phyloP scores from a whole-genome alignment of 2,888 invertebrate genomes.

The Ophioninae sp. region DNA sequence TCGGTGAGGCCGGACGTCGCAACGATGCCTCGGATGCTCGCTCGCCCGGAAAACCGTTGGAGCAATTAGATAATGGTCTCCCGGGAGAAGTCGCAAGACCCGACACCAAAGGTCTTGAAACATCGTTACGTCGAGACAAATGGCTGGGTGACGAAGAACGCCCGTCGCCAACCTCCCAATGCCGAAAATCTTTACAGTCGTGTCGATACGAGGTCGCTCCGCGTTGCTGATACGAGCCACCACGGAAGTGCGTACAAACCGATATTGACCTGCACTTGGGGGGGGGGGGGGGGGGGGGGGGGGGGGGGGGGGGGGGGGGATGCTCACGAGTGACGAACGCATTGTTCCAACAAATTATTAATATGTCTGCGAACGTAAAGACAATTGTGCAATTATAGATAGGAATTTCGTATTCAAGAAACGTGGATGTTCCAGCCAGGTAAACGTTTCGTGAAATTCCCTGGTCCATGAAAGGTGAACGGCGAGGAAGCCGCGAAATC shows the following conservation, averaged over 20 bases:
- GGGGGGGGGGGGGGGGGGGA: too few species aligned
- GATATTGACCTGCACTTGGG: not conserved
- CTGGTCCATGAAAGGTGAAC: too few species aligned
- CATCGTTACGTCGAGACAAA: conserved; percentile 63
- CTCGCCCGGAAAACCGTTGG: conserved; percentile 68
- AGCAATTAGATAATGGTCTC: conserved; percentile 73
- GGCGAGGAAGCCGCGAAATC: too few species aligned
- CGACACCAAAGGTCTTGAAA: not conserved
- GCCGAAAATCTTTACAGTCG: not conserved
- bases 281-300: too few species aligned
- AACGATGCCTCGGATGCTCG: conserved; percentile 55
- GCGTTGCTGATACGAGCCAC: not conserved
- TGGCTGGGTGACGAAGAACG: conserved; percentile 45
- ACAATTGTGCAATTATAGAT: too few species aligned
- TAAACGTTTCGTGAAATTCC: too few species aligned
- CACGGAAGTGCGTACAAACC: not conserved
- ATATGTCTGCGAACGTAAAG: too few species aligned
- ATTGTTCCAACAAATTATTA: too few species aligned
- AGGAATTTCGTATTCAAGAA: too few species aligned
- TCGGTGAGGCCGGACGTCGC: not conserved
- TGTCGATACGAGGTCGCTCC: not conserved
- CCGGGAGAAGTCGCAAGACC: conserved; percentile 55
- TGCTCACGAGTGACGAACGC: too few species aligned
- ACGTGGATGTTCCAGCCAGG: too few species aligned
- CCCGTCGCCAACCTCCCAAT: not conserved